Evolutionary conservation across 2,113 vertebrate genomes (phyloP), one percentile per base, ranked within the genome.

Genomic region (Scomber japonicus): DNA sequence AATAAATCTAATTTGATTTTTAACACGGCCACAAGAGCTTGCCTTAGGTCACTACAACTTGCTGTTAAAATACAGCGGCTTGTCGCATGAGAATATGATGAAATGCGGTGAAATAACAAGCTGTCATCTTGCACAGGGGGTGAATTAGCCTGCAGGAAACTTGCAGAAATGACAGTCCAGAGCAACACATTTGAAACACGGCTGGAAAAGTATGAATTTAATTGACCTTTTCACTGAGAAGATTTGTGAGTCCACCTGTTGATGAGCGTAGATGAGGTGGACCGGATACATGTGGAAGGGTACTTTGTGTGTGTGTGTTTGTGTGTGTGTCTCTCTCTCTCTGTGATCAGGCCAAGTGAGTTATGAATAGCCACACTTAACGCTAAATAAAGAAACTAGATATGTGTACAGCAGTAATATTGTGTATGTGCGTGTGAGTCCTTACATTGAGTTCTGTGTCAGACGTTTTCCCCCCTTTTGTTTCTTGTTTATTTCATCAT

Each of bases 171-270:
- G 50, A 80, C 56, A 8, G 70, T 17, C 11, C 53, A 44, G 57
- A 75, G 67, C 50, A 45, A 76, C 80, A 76, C 64, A 0, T 60
- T 68, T 53, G 60, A 56, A 67, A 73, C 44, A 2, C 13, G 5
- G 73, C 71, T 2, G 9, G 53, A 82, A 84, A 88, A 82, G 35
- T 59, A 79, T 71, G 68, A 68, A 74, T 75, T 50, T 48, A 44
- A 70, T 3, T 86, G 87, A 87, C 89, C 89, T 89, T 89, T 87
- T 35, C 69, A 31, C 11, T 31, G 61, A 49, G 61, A 30, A 24
- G 86, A 70, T 64, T 48, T 71, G 67, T 30, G 51, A 78, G 80
- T 79, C 85, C 81, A 89, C 85, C 85, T 88, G 88, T 88, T 66
- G 80, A 59, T 66, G 80, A 59, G 75, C 51, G 59, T 59, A 72